Base-by-base conservation (phyloP, 2,113 vertebrate genomes). In the Agapornis roseicollis region DNA sequence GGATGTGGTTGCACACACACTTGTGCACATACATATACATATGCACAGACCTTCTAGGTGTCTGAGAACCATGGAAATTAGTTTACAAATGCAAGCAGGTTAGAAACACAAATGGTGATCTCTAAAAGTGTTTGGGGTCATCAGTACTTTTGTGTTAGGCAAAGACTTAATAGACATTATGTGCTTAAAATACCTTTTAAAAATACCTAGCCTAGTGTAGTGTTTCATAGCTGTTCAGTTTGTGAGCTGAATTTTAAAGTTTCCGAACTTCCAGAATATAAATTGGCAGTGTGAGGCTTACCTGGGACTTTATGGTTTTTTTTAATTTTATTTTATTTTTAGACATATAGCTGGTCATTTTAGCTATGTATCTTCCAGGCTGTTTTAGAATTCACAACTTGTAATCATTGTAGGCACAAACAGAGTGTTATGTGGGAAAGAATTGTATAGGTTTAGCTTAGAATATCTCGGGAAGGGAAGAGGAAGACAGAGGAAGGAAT, bases 41-140 rank as follows among this genome's bases (percentile, higher is more conserved):
- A 10, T 3, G 17, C 1, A 4, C 33, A 58, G 56, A 0, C 6
- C 29, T 15, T 71, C 6, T 15, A 50, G 0, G 1, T 33, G 33
- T 41, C 28, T 58, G 12, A 14, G 9, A 83, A 81, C 27, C 14
- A 37, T 9, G 13, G 19, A 86, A 82, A 42, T 3, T 2, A 28
- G 17, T 74, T 76, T 69, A 31, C 1, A 66, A 69, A 49, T 31
- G 1, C 28, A 37, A 9, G 28, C 3, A 3, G 2, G 17, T 37
- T 53, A 44, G 31, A 60, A 91, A 58, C 31, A 31, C 4, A 52
- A 23, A 85, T 22, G 4, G 13, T 0, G 1, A 1, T 39, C 44
- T 79, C 68, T 37, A 29, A 24, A 52, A 19, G 3, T 60, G 8
- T 22, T 64, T 71, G 19, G 3, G 24, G 37, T 42, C 14, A 53